Percentiles rank a stretch among this genome's conserved stretches.
Conservation (phyloP, 2,113 vertebrate species). For the Scortum barcoo region DNA sequence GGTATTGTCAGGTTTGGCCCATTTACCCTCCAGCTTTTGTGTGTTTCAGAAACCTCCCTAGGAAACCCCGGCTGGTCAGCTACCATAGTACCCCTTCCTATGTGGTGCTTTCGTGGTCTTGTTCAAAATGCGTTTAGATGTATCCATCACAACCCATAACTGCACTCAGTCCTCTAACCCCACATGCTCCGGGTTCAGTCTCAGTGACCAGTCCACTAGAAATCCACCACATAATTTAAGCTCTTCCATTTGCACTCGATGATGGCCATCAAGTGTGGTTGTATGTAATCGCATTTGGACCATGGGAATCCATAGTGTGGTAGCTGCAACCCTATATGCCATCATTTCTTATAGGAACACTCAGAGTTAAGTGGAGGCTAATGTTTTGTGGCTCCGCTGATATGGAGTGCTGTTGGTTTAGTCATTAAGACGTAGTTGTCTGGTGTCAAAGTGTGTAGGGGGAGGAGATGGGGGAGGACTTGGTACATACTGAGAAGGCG, state of each 20-base stretch:
- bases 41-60: not conserved
- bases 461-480: not conserved
- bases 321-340: slow-evolving; percentile 70
- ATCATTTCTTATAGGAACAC: slow-evolving; percentile 80
- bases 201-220: slow-evolving; percentile 55
- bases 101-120: slow-evolving; percentile 54
- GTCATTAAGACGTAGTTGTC: slow-evolving; percentile 58
- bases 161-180: slow-evolving; percentile 68
- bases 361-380: slow-evolving; percentile 77
- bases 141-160: slow-evolving; percentile 59
- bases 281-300: slow-evolving; percentile 74
- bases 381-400: slow-evolving; percentile 72
- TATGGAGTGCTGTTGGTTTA: slow-evolving; percentile 72
- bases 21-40: not conserved
- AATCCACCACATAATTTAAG: slow-evolving; percentile 69
- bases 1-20: not conserved
- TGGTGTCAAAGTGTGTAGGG: slow-evolving; percentile 16
- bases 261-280: slow-evolving; percentile 71
- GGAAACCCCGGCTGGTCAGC: slow-evolving; percentile 33
- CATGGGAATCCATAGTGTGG: slow-evolving; percentile 75
- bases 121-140: slow-evolving; percentile 48
- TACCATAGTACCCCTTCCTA: slow-evolving; percentile 40
- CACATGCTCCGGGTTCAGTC: slow-evolving; percentile 36
- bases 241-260: slow-evolving; percentile 68
- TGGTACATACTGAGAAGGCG: not conserved